Evolutionary conservation across 1,140 invertebrate genomes (phyloP).

Genomic region (Drosophila nigromelanica): DNA sequence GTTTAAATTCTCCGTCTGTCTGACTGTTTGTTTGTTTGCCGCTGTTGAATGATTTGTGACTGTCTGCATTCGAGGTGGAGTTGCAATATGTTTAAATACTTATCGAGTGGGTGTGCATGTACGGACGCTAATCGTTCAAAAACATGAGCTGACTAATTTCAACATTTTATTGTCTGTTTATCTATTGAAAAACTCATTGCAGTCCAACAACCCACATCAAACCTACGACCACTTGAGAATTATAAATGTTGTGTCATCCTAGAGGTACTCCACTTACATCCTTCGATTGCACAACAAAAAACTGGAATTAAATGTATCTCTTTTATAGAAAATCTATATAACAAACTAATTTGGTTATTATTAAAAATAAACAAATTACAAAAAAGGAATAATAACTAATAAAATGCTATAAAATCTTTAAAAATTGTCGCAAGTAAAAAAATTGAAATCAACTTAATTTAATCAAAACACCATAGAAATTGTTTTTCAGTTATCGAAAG

Average conservation of each 20-base stretch:
- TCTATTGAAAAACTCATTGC: neutral
- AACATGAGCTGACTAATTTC: constrained; percentile 29
- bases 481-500: no score
- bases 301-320: no score
- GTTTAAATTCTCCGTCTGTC: constrained; percentile 40
- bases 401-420: no score
- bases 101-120: constrained; percentile 6
- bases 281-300: no score
- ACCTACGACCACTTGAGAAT: neutral
- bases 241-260: neutral
- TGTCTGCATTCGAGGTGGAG: constrained; percentile 15
- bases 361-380: no score
- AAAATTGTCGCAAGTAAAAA: no score
- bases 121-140: neutral
- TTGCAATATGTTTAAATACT: constrained; percentile 30
- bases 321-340: no score
- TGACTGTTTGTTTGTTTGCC: constrained; percentile 51
- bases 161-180: constrained; percentile 11
- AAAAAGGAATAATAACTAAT: no score
- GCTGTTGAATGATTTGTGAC: constrained; percentile 69
- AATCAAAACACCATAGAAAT: no score
- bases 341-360: no score
- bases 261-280: no score
- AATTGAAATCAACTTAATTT: no score
- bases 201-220: constrained; percentile 1